A percentile compares a stretch with the other conserved stretches of the same genome.
Conservation (phyloP, 2,113 vertebrate genomes). For the Sander lucioperca region DNA sequence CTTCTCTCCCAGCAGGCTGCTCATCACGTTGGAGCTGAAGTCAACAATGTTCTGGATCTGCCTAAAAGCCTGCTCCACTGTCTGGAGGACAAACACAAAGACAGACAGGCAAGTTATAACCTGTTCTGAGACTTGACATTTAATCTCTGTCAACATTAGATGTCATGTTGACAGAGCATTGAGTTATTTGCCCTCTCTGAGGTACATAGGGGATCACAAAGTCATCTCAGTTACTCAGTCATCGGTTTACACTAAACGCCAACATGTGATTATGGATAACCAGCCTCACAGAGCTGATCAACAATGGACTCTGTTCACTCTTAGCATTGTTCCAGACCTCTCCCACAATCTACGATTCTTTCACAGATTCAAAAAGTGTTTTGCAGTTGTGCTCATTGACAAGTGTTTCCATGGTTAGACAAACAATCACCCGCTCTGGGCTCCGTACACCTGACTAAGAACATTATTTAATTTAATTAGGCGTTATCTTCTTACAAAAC, state of each 20-base stretch:
- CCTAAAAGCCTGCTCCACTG: conserved; percentile 90
- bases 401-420: not conserved
- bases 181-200: not conserved
- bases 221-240: not conserved
- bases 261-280: not conserved
- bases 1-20: conserved; percentile 94
- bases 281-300: not conserved
- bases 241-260: not conserved
- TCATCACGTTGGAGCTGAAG: conserved; percentile 97
- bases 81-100: conserved; percentile 67
- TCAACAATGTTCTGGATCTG: conserved; percentile 96
- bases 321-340: not conserved
- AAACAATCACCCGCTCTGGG: not conserved
- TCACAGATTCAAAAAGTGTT: not conserved
- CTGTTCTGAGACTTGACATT: not conserved
- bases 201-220: not conserved
- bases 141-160: not conserved
- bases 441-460: not conserved
- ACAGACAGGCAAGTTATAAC: not conserved
- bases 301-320: not conserved
- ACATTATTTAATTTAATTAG: no score
- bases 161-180: not conserved
- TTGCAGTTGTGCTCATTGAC: not conserved
- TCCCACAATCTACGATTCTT: not conserved
- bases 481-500: not conserved